Base-by-base conservation (phyloP, 2,797 vertebrate genomes). In the Picus viridis region DNA sequence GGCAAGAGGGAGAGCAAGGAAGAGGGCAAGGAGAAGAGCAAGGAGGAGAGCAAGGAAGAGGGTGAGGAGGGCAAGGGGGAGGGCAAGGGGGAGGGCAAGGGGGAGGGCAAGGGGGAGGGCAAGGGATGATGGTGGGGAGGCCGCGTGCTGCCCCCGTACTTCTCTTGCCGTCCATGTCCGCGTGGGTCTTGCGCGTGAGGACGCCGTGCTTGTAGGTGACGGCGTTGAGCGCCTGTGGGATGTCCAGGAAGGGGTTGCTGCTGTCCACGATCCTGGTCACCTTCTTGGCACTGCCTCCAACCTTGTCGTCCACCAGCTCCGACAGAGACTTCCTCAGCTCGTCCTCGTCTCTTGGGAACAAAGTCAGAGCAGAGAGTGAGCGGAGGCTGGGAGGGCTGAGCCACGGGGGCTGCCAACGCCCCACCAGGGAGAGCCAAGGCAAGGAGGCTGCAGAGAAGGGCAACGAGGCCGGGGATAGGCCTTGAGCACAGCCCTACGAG, bases 161-260 rank as follows among this genome's bases (percentile, higher is more conserved):
- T 98, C 98, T 98, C 95, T 99, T 99, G 92, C 99, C 99, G 49
- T 99, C 99, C 98, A 99, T 99, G 96, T 99, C 99, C 1, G 99
- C 99, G 1, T 99, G 99, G 86, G 98, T 99, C 97, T 99, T 99
- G 69, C 99, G 98, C 2, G 98, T 99, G 95, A 99, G 98, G 90
- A 99, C 98, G 1, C 99, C 99, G 1, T 99, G 99, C 96, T 99
- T 99, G 97, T 99, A 99, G 72, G 99, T 99, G 89, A 98, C 96
- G 1, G 99, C 99, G 0, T 99, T 99, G 86, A 99, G 97, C 2
- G 99, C 98, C 70, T 99, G 98, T 6, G 99, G 99, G 89, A 99
- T 98, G 96, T 99, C 98, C 83, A 99, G 98, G 97, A 99, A 99
- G 91, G 99, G 99, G 97, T 99, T 99, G 97, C 97, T 98, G 93